Evolutionary conservation across 2,888 invertebrate genomes (phyloP).

Genomic region (Athalia rosae): DNA sequence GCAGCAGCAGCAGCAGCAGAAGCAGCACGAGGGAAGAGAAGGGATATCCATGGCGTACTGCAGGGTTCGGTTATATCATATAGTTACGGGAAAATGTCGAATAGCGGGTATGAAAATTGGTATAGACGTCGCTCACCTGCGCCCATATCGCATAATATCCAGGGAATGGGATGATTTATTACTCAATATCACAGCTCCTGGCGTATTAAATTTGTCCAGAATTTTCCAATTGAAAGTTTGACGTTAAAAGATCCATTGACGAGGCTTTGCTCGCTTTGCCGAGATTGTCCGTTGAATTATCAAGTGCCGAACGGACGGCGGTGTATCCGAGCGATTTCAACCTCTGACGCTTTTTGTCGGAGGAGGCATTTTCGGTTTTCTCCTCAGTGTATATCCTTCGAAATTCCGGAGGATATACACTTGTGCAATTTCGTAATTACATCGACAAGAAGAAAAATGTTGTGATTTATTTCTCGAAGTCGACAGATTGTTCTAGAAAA

Average conservation of each 20-base stretch:
- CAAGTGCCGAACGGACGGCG: slow-evolving; percentile 1
- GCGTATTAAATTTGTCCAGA: slow-evolving; percentile 51
- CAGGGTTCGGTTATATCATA: slow-evolving; percentile 39
- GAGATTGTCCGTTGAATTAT: slow-evolving; percentile 38
- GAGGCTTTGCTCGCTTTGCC: slow-evolving; percentile 16
- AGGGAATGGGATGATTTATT: slow-evolving; percentile 67
- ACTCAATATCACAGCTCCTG: slow-evolving; percentile 63
- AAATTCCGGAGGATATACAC: too few species aligned
- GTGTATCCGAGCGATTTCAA: too few species aligned
- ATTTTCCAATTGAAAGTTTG: slow-evolving; percentile 66
- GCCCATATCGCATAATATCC: slow-evolving; percentile 64
- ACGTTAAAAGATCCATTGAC: slow-evolving; percentile 61
- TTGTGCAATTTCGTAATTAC: too few species aligned
- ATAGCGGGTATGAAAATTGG: slow-evolving; percentile 63
- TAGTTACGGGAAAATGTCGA: slow-evolving; percentile 57
- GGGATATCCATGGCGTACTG: slow-evolving; percentile 51
- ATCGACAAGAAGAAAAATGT: too few species aligned
- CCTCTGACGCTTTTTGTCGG: too few species aligned
- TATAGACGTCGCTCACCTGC: slow-evolving; percentile 63
- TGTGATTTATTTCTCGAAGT: too few species aligned
- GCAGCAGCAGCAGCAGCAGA: slow-evolving; percentile 2
- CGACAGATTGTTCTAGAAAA: too few species aligned
- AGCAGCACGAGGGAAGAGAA: slow-evolving; percentile 25
- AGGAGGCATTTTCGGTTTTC: too few species aligned
- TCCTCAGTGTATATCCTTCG: too few species aligned